Conservation (phyloP, 2,888 invertebrate genomes). For the Dilophus febrilis region DNA sequence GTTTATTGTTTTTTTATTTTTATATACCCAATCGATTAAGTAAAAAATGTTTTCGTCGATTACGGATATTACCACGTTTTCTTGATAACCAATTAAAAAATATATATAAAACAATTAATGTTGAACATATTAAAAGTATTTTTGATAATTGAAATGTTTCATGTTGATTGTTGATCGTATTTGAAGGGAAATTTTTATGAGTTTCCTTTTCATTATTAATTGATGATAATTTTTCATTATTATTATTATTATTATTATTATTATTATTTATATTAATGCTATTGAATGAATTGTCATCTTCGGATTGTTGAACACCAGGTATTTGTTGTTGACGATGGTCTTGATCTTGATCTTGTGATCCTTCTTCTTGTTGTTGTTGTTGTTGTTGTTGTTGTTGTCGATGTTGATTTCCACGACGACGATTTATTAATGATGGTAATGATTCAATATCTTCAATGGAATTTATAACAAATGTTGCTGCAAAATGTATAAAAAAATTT, state of each 20-base stretch:
- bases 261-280: not conserved
- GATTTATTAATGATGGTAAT: not conserved
- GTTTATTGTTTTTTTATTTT: no score
- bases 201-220: not conserved
- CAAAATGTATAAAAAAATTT: conserved; percentile 2
- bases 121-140: conserved; percentile 15
- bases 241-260: not conserved
- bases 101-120: conserved; percentile 16
- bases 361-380: no score
- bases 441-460: not conserved
- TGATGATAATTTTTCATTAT: not conserved
- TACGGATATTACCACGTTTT: conserved; percentile 11
- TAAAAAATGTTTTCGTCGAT: conserved; percentile 5
- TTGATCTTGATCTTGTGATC: no score
- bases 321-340: no score
- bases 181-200: not conserved
- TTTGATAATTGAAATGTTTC: conserved; percentile 16
- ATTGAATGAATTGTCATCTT: not conserved
- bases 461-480: conserved; percentile 10
- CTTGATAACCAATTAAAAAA: conserved; percentile 17
- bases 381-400: no score
- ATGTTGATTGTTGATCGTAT: conserved; percentile 7
- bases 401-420: no score
- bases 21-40: conserved; percentile 7
- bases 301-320: no score